phyloP scores from a whole-genome alignment of 2,888 invertebrate species.

The Rhamnusium bicolor region DNA sequence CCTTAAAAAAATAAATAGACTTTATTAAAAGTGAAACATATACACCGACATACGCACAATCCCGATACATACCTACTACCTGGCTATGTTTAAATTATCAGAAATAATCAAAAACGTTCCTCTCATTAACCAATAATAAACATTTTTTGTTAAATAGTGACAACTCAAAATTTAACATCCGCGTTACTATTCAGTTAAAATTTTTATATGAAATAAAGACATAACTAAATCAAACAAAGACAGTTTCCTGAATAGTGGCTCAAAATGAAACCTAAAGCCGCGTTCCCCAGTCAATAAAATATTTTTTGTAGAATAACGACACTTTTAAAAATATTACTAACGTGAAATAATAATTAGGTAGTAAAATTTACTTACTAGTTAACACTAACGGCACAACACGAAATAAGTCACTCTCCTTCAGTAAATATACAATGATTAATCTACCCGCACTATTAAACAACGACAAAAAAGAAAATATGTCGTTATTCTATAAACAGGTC shows the following conservation, averaged over 20 bases:
- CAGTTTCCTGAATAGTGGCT: constrained; percentile 10
- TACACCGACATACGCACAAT: background rate
- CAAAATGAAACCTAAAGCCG: too few species aligned
- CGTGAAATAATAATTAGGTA: too few species aligned
- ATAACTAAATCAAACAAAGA: constrained; percentile 12
- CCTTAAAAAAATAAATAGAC: constrained; percentile 1
- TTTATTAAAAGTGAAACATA: background rate
- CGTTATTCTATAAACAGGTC: background rate
- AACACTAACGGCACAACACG: constrained; percentile 6
- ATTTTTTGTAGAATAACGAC: too few species aligned
- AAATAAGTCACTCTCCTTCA: too few species aligned
- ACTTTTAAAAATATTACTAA: too few species aligned
- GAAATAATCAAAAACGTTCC: background rate
- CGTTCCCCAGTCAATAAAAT: too few species aligned
- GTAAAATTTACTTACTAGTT: constrained; percentile 12
- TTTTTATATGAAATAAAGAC: constrained; percentile 7
- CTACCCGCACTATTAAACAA: too few species aligned
- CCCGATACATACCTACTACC: background rate
- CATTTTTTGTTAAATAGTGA: background rate
- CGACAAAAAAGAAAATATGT: constrained; percentile 1
- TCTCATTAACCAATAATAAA: background rate
- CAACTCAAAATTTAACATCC: constrained; percentile 1
- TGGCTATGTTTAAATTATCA: too few species aligned
- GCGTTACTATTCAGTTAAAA: background rate
- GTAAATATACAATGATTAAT: too few species aligned